Evolutionary conservation across 2,888 invertebrate genomes (phyloP).

Genomic region (Achlya flavicornis): DNA sequence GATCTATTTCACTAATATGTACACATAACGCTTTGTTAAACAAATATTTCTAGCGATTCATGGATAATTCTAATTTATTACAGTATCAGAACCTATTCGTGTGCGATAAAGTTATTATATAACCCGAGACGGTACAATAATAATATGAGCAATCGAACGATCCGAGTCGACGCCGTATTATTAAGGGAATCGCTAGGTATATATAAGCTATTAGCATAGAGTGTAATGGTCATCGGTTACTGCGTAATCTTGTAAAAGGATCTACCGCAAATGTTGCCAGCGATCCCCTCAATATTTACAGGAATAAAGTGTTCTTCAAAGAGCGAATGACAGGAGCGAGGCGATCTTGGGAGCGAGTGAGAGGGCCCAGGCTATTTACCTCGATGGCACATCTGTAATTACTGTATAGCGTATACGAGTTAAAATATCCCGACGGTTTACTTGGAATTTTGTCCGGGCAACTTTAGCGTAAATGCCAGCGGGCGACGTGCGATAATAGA

Average conservation of each 20-base stretch:
- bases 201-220: conserved; percentile 60
- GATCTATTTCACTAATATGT: conserved; percentile 36
- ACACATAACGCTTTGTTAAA: conserved; percentile 43
- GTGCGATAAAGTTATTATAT: conserved; percentile 54
- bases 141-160: conserved; percentile 34
- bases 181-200: conserved; percentile 60
- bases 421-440: conserved; percentile 72
- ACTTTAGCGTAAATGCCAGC: conserved; percentile 51
- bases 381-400: conserved; percentile 77
- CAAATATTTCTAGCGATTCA: conserved; percentile 40
- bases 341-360: conserved; percentile 55
- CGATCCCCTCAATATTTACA: conserved; percentile 58
- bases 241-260: conserved; percentile 59
- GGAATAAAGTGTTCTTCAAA: conserved; percentile 65
- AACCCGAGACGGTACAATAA: conserved; percentile 29
- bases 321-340: conserved; percentile 70
- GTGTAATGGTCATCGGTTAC: conserved; percentile 54
- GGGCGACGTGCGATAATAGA: conserved; percentile 51
- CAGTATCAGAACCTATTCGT: conserved; percentile 36
- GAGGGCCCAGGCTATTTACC: conserved; percentile 70
- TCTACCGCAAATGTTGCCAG: conserved; percentile 47
- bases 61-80: conserved; percentile 45
- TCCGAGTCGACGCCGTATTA: conserved; percentile 33
- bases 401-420: conserved; percentile 69
- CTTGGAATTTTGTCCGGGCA: conserved; percentile 55